A percentile compares a stretch with the other conserved stretches of the same genome.
Conservation (phyloP, 2,888 invertebrate species). For the Lasioglossum calceatum region DNA sequence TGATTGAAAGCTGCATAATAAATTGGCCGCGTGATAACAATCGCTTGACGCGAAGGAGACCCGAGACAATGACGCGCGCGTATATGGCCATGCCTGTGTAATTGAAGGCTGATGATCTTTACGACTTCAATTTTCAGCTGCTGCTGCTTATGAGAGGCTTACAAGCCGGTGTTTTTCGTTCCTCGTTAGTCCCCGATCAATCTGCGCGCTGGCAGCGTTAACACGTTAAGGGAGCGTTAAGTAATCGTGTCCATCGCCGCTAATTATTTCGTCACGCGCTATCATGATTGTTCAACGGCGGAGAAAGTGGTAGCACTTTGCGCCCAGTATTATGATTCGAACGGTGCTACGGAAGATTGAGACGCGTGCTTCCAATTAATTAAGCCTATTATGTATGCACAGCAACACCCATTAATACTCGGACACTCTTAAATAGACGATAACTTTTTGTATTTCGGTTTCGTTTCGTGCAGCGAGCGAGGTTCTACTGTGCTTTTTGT, state of each 20-base stretch:
- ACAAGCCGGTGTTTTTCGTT: conserved; percentile 26
- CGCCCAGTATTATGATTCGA: conserved; percentile 47
- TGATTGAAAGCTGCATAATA: conserved; percentile 43
- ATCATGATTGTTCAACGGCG: conserved; percentile 43
- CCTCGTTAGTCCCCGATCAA: conserved; percentile 27
- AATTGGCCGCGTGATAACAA: conserved; percentile 39
- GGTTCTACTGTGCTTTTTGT: neutral
- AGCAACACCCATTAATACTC: too few relatives aligned
- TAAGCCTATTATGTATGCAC: too few relatives aligned
- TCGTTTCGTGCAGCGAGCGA: too few relatives aligned
- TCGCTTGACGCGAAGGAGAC: neutral
- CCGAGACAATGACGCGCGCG: neutral
- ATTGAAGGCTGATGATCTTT: neutral
- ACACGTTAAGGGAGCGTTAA: conserved; percentile 40
- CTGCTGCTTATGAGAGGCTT: neutral
- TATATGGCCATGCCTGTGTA: neutral
- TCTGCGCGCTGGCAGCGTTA: conserved; percentile 28
- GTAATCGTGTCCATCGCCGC: conserved; percentile 49
- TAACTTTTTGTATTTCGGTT: too few relatives aligned
- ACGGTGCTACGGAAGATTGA: conserved; percentile 30
- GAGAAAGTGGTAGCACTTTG: conserved; percentile 44
- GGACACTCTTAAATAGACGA: too few relatives aligned
- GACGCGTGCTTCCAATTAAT: conserved; percentile 11
- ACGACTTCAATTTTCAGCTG: neutral
- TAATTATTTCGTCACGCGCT: conserved; percentile 60